A percentile compares a stretch with the other conserved stretches of the same genome.
phyloP scores from a whole-genome alignment of 2,113 vertebrate genomes.

The Stictonetta naevosa region DNA sequence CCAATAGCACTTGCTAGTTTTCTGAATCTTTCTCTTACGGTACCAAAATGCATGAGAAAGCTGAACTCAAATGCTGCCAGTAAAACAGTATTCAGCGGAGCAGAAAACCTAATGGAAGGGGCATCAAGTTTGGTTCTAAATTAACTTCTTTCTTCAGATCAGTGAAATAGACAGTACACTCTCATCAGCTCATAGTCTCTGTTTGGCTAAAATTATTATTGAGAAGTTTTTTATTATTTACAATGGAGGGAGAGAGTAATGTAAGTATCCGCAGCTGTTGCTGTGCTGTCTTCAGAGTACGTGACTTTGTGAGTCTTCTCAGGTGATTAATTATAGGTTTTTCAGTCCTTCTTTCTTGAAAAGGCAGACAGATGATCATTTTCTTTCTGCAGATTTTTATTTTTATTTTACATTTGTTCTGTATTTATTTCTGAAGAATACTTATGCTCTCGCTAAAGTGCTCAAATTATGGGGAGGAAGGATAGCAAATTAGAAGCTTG shows the following conservation, averaged over 20 bases:
- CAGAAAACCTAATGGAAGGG: background rate
- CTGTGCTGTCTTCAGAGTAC: background rate
- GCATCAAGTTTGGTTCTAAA: background rate
- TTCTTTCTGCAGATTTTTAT: background rate
- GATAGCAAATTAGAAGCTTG: background rate
- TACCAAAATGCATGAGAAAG: background rate
- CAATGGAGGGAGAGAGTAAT: background rate
- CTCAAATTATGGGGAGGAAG: background rate
- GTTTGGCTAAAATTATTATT: background rate
- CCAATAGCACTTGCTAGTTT: background rate
- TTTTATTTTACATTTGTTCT: background rate
- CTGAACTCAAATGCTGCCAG: background rate
- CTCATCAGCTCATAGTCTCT: background rate
- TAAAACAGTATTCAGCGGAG: background rate
- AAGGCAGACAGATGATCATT: background rate
- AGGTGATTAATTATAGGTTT: background rate
- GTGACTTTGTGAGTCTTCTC: background rate
- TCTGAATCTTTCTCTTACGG: background rate
- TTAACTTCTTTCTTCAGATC: background rate
- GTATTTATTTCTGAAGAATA: background rate
- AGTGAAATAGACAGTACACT: background rate
- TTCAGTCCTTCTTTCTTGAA: background rate
- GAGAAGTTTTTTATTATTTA: background rate
- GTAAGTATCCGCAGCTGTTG: background rate
- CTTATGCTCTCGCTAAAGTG: background rate